Percentiles rank a stretch among this genome's conserved stretches.
phyloP scores from a whole-genome alignment of 2,888 invertebrate species.

The Parelbella ahira region DNA sequence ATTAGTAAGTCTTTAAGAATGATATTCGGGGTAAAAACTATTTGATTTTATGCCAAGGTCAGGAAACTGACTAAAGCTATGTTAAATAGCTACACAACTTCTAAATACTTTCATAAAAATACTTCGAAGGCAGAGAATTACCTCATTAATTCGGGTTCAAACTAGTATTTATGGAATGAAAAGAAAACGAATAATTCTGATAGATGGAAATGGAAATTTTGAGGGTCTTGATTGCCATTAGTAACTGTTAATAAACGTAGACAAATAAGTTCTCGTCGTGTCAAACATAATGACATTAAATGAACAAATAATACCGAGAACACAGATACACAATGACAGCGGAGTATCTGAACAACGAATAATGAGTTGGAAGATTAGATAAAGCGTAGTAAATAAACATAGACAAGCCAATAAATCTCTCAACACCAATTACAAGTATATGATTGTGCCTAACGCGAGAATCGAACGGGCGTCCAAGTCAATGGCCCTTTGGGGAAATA shows the following conservation, averaged over 20 bases:
- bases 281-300: slow-evolving; percentile 48
- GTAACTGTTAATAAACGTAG: slow-evolving; percentile 1
- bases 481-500: slow-evolving; percentile 67
- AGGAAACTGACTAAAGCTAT: too few relatives aligned
- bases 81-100: too few relatives aligned
- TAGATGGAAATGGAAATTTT: too few relatives aligned
- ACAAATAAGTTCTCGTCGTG: not conserved
- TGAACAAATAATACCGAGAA: slow-evolving; percentile 50
- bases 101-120: too few relatives aligned
- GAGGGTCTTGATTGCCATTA: too few relatives aligned
- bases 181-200: too few relatives aligned
- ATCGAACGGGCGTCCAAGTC: slow-evolving; percentile 40
- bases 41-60: too few relatives aligned
- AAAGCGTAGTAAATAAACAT: slow-evolving; percentile 56
- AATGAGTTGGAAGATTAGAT: slow-evolving; percentile 61
- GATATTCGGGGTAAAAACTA: too few relatives aligned
- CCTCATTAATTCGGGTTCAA: too few relatives aligned
- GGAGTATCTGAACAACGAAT: slow-evolving; percentile 59
- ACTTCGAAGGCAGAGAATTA: too few relatives aligned
- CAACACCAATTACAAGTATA: slow-evolving; percentile 47
- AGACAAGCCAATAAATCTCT: slow-evolving; percentile 69
- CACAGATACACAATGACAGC: slow-evolving; percentile 50
- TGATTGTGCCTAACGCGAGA: slow-evolving; percentile 52
- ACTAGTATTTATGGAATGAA: too few relatives aligned
- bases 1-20: too few relatives aligned